Percentiles rank a stretch among this genome's conserved stretches.
phyloP scores from a whole-genome alignment of 2,113 vertebrate genomes.

The Panurus biarmicus region DNA sequence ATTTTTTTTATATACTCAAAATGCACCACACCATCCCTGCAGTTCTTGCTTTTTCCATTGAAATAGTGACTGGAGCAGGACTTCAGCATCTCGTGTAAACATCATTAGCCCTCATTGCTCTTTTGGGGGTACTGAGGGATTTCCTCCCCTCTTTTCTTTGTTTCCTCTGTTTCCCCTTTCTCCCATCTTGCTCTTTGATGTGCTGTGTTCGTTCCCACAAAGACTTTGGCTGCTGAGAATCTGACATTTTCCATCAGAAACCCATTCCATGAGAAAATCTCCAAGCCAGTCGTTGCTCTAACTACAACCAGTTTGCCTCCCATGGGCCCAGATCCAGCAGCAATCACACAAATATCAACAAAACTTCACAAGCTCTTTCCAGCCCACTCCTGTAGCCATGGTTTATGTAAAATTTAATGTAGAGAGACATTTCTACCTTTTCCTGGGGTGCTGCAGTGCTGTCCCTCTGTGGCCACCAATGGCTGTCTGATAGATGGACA shows the following conservation, averaged over 20 bases:
- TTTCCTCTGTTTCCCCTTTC: background rate
- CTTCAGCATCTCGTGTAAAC: background rate
- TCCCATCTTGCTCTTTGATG: background rate
- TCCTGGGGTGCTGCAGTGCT: background rate
- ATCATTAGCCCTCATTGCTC: background rate
- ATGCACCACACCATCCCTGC: background rate
- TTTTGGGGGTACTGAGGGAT: background rate
- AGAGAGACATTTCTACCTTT: background rate
- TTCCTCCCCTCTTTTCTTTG: background rate
- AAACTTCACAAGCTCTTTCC: background rate
- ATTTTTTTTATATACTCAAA: background rate
- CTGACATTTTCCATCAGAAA: background rate
- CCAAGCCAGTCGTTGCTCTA: background rate
- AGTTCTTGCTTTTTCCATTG: background rate
- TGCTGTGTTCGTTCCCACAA: background rate
- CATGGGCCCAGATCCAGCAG: background rate
- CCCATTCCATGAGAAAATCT: constrained; percentile 22
- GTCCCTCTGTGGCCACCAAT: background rate
- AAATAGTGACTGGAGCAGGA: background rate
- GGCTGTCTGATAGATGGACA: background rate
- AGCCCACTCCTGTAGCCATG: background rate
- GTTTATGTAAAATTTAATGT: background rate
- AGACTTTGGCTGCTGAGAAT: background rate
- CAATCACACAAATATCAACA: background rate
- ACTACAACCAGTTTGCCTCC: background rate